Percentiles rank a stretch among this genome's conserved stretches.
Conservation (phyloP, 2,113 vertebrate genomes). For the Falco punctatus region DNA sequence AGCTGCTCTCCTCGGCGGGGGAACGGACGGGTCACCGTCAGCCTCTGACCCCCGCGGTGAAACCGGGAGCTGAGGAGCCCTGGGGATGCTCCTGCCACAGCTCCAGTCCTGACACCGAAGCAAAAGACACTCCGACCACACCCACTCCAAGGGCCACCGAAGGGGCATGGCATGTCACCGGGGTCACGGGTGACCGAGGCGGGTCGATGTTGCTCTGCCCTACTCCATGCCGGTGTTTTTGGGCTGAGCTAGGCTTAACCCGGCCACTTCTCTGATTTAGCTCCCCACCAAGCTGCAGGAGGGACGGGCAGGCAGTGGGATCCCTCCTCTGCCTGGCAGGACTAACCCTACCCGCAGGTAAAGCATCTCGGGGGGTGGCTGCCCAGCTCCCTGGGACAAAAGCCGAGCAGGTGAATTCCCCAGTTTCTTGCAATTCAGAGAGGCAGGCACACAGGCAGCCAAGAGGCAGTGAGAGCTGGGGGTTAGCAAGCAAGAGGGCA, state of each 20-base stretch:
- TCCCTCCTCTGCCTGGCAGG: neutral
- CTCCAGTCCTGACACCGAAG: neutral
- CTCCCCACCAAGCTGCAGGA: accelerated
- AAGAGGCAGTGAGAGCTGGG: neutral
- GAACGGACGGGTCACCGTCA: slow-evolving; percentile 52
- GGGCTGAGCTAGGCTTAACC: neutral
- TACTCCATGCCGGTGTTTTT: neutral
- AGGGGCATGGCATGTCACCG: accelerated
- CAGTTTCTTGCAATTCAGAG: neutral
- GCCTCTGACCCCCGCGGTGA: neutral
- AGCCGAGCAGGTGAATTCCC: neutral
- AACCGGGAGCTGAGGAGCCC: accelerated
- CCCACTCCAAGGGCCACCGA: neutral
- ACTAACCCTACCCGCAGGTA: neutral
- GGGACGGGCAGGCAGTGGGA: neutral
- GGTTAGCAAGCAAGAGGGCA: accelerated
- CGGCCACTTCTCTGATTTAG: accelerated
- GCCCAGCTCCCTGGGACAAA: neutral
- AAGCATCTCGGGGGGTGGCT: neutral
- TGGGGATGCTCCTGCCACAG: neutral
- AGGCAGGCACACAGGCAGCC: neutral
- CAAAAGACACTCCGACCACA: neutral
- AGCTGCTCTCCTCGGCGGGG: slow-evolving; percentile 47
- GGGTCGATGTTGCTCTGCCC: neutral
- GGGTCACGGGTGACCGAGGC: neutral